Evolutionary conservation across 2,113 vertebrate species (phyloP).

Genomic region (Phoxinus phoxinus): DNA sequence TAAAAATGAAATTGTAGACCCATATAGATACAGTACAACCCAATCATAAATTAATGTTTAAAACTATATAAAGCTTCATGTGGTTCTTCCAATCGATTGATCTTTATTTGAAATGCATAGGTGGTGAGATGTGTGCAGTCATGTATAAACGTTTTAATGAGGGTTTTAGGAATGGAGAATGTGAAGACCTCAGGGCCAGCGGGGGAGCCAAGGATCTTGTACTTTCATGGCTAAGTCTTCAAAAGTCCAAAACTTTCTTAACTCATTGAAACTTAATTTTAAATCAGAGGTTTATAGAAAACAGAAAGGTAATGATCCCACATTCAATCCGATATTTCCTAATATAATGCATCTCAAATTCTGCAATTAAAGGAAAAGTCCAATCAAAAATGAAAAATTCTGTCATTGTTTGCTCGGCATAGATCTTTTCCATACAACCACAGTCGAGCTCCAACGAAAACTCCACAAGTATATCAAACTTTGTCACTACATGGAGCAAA

Average conservation of each 20-base stretch:
- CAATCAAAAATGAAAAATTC: background rate
- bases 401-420: background rate
- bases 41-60: background rate
- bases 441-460: background rate
- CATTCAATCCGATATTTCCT: background rate
- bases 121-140: slow-evolving; percentile 31
- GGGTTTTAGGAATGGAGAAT: slow-evolving; percentile 29
- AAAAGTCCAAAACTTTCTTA: slow-evolving; percentile 4
- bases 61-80: background rate
- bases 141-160: slow-evolving; percentile 43
- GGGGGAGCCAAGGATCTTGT: background rate
- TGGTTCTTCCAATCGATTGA: slow-evolving; percentile 9
- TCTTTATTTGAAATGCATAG: slow-evolving; percentile 18
- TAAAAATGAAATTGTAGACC: background rate
- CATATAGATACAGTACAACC: background rate
- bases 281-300: background rate
- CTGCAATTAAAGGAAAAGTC: background rate
- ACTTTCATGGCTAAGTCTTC: background rate
- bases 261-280: background rate
- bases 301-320: background rate
- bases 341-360: background rate
- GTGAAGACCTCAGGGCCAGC: background rate
- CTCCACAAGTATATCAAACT: background rate
- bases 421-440: background rate
- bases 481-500: background rate